Evolutionary conservation across 2,888 invertebrate genomes (phyloP).

Genomic region (Sphaerophoria taeniata): DNA sequence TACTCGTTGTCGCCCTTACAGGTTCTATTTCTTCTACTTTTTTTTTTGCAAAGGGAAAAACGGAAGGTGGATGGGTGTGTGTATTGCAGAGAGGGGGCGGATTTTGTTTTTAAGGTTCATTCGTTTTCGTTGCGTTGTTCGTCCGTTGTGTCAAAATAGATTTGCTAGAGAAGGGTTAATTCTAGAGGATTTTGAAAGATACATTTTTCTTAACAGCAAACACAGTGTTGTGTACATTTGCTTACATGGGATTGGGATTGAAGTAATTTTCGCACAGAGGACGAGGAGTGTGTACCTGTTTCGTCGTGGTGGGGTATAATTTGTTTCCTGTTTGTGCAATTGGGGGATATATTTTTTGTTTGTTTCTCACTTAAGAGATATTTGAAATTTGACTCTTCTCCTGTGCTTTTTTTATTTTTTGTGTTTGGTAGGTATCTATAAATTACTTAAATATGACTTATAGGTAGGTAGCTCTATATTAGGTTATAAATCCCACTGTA

Average conservation of each 20-base stretch:
- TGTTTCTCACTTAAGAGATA: slow-evolving; percentile 10
- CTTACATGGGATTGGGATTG: slow-evolving; percentile 16
- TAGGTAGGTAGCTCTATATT: background rate
- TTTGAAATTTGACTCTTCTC: slow-evolving; percentile 29
- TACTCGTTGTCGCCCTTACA: slow-evolving; percentile 47
- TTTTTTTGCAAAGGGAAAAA: background rate
- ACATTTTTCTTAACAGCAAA: slow-evolving; percentile 21
- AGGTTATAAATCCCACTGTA: background rate
- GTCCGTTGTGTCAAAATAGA: slow-evolving; percentile 55
- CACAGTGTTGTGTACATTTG: background rate
- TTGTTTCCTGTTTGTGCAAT: slow-evolving; percentile 47
- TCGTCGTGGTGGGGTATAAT: slow-evolving; percentile 35
- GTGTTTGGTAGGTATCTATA: slow-evolving; percentile 21
- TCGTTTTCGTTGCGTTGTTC: background rate
- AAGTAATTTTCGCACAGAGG: slow-evolving; percentile 30
- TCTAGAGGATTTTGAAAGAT: slow-evolving; percentile 7
- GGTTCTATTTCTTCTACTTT: slow-evolving; percentile 26
- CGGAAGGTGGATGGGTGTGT: background rate
- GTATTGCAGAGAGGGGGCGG: no score
- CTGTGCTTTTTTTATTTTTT: background rate
- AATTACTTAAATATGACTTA: slow-evolving; percentile 36
- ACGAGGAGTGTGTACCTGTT: slow-evolving; percentile 38
- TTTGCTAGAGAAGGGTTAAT: slow-evolving; percentile 51
- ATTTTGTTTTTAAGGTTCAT: slow-evolving; percentile 7
- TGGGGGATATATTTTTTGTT: slow-evolving; percentile 22